These are phyloP conservation scores for Xestia sexstrigata DNA, from an alignment of 2,888 invertebrate genomes.

Conservation along the genomic window DNA sequence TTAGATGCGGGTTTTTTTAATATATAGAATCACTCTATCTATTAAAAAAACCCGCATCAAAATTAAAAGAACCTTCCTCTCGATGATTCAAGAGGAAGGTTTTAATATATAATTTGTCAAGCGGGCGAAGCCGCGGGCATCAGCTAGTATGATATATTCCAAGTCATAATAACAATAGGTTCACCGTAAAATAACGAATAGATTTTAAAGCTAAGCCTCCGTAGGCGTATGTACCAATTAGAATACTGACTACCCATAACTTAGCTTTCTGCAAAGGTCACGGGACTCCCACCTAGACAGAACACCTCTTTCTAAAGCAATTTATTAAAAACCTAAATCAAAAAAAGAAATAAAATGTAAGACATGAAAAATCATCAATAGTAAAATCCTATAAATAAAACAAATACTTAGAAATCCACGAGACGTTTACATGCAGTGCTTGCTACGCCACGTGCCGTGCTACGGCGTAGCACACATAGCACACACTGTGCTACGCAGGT, in stretches of 20 bases:
- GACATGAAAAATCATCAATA: neutral
- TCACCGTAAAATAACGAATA: neutral
- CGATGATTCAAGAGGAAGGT: no score
- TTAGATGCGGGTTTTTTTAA: no score
- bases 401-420: neutral
- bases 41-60: no score
- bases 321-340: neutral
- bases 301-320: neutral
- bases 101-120: no score
- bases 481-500: neutral
- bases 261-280: neutral
- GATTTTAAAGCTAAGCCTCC: neutral
- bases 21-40: no score
- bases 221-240: neutral
- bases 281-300: neutral
- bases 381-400: neutral
- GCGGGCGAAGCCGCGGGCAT: no score
- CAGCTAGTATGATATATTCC: no score
- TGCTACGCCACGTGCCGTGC: slow-evolving; percentile 4
- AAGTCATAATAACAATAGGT: neutral
- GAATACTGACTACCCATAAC: neutral
- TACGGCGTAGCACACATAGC: slow-evolving; percentile 42
- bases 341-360: neutral
- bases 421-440: neutral
- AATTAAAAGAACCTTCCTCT: no score